phyloP scores from a whole-genome alignment of 1,140 invertebrate genomes.

The Pachypeltis micranthus region DNA sequence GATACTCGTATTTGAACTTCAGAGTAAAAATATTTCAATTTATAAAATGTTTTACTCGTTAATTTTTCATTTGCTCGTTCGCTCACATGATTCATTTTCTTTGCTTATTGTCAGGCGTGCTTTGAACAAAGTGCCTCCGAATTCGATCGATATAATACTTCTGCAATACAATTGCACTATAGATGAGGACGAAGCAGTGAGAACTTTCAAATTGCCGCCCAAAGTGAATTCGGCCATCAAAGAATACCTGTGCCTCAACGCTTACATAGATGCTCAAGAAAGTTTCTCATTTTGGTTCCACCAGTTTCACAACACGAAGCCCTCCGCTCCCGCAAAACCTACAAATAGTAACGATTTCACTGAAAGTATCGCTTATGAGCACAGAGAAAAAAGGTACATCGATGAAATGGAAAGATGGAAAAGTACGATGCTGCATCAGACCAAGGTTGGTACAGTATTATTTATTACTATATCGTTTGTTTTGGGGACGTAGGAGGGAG shows the following conservation, averaged over 20 bases:
- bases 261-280: slow-evolving; percentile 71
- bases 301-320: slow-evolving; percentile 66
- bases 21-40: too few species aligned
- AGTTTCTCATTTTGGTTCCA: slow-evolving; percentile 81
- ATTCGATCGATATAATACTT: slow-evolving; percentile 50
- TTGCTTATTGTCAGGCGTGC: slow-evolving; percentile 22
- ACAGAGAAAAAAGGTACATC: slow-evolving; percentile 62
- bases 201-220: slow-evolving; percentile 22
- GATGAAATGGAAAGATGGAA: slow-evolving; percentile 68
- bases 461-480: too few species aligned
- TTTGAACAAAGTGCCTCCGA: slow-evolving; percentile 39
- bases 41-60: too few species aligned
- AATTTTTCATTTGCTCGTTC: too few species aligned
- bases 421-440: slow-evolving; percentile 46
- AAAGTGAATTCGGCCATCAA: slow-evolving; percentile 41
- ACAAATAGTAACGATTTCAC: slow-evolving; percentile 58
- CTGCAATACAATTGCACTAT: slow-evolving; percentile 42
- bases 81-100: too few species aligned
- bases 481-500: too few species aligned
- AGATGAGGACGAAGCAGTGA: slow-evolving; percentile 27
- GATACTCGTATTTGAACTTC: too few species aligned
- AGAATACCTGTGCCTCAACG: slow-evolving; percentile 65
- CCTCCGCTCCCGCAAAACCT: slow-evolving; percentile 43
- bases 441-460: slow-evolving; percentile 39
- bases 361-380: slow-evolving; percentile 78